Evolutionary conservation across 2,113 vertebrate genomes (phyloP).

Genomic region (Syngnathus floridae): DNA sequence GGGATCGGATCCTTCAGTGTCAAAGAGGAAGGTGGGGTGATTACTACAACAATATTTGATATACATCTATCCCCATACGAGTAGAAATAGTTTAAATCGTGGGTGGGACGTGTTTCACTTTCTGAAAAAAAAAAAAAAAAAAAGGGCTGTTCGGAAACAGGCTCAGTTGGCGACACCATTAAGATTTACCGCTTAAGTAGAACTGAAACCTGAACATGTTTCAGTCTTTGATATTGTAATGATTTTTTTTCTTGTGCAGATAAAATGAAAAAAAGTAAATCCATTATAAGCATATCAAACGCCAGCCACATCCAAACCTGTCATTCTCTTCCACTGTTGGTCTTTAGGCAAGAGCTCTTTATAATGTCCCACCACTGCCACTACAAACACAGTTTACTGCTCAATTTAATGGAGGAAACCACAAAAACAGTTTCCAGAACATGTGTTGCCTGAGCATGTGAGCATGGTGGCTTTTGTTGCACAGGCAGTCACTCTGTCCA

Average conservation of each 20-base stretch:
- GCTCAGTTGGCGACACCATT: slow-evolving; percentile 1
- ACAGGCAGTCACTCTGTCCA: slow-evolving; percentile 22
- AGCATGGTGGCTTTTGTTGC: slow-evolving; percentile 31
- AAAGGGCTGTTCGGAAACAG: not conserved
- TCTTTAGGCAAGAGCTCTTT: slow-evolving; percentile 38
- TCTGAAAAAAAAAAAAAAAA: not conserved
- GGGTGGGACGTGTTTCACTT: not conserved
- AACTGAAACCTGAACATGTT: slow-evolving; percentile 6
- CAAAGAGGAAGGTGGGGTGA: slow-evolving; percentile 21
- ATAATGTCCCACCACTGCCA: slow-evolving; percentile 26
- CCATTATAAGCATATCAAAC: slow-evolving; percentile 54
- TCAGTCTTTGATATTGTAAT: slow-evolving; percentile 11
- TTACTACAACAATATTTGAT: slow-evolving; percentile 21
- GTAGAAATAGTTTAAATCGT: slow-evolving; percentile 5
- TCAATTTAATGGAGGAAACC: slow-evolving; percentile 50
- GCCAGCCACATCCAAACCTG: slow-evolving; percentile 57
- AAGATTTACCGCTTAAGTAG: slow-evolving; percentile 8
- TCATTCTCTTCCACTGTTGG: slow-evolving; percentile 31
- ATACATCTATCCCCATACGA: slow-evolving; percentile 17
- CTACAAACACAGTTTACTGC: slow-evolving; percentile 58
- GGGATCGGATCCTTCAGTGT: slow-evolving; percentile 21
- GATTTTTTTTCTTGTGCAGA: slow-evolving; percentile 22
- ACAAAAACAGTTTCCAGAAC: slow-evolving; percentile 48
- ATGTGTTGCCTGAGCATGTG: slow-evolving; percentile 38
- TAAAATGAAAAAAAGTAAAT: slow-evolving; percentile 37